Conservation (phyloP, 2,797 vertebrate species). For the Todus mexicanus region DNA sequence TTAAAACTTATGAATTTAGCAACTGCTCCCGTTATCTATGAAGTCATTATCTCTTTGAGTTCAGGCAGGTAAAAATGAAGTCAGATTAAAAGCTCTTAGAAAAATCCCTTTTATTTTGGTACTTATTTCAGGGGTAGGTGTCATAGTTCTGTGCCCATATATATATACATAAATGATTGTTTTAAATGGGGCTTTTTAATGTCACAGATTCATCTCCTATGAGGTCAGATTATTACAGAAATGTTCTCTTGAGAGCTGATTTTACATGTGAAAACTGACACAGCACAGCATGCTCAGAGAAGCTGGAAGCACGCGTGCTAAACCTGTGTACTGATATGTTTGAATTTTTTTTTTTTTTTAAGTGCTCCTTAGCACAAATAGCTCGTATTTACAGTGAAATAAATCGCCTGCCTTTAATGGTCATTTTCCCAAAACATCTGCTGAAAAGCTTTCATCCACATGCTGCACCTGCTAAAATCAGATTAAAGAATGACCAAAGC, state of each 20-base stretch:
- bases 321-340: not conserved
- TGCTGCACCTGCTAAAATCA: constrained; percentile 65
- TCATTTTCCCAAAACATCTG: constrained; percentile 39
- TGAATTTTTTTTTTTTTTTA: not conserved
- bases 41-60: not conserved
- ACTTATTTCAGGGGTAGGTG: not conserved
- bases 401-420: constrained; percentile 5
- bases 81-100: not conserved
- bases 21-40: not conserved
- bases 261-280: not conserved
- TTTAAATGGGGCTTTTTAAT: not conserved
- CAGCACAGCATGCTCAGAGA: not conserved
- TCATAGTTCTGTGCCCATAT: not conserved
- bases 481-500: constrained; percentile 30
- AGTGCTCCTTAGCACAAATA: not conserved
- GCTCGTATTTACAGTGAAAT: not conserved
- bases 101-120: not conserved
- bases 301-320: not conserved
- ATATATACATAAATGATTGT: not conserved
- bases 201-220: not conserved
- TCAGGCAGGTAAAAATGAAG: not conserved
- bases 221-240: not conserved
- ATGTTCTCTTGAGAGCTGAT: not conserved
- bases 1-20: not conserved
- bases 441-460: constrained; percentile 34